Evolutionary conservation across 2,888 invertebrate genomes (phyloP).

Genomic region (Agelastica alni): DNA sequence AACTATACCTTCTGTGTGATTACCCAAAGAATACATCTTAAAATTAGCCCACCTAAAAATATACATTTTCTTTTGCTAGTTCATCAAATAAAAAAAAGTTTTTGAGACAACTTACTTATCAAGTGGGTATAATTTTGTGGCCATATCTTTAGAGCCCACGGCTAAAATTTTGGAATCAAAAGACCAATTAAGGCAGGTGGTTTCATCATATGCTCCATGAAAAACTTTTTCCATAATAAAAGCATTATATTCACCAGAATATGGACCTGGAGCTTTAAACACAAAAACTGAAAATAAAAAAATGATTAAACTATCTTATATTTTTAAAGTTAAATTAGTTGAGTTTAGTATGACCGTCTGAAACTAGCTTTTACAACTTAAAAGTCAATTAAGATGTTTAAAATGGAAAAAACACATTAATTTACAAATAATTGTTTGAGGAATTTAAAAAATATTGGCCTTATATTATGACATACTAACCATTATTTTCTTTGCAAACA

Average conservation of each 20-base stretch:
- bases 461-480: constrained; percentile 54
- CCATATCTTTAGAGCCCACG: constrained; percentile 89
- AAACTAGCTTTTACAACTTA: too few relatives aligned
- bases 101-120: constrained; percentile 61
- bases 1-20: constrained; percentile 84
- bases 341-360: too few relatives aligned
- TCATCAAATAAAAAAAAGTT: background rate
- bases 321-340: too few relatives aligned
- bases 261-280: constrained; percentile 82
- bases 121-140: constrained; percentile 81
- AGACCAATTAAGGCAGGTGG: constrained; percentile 91
- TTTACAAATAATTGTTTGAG: too few relatives aligned
- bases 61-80: background rate
- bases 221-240: constrained; percentile 85
- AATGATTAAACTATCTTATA: too few relatives aligned
- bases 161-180: constrained; percentile 86
- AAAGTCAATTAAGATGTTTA: too few relatives aligned
- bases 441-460: too few relatives aligned
- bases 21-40: constrained; percentile 74
- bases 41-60: constrained; percentile 66
- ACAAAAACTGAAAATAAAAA: constrained; percentile 68
- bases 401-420: too few relatives aligned
- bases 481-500: constrained; percentile 82
- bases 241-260: constrained; percentile 83
- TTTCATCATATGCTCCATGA: constrained; percentile 80